phyloP scores from a whole-genome alignment of 2,888 invertebrate species.

The Maniola hyperantus region DNA sequence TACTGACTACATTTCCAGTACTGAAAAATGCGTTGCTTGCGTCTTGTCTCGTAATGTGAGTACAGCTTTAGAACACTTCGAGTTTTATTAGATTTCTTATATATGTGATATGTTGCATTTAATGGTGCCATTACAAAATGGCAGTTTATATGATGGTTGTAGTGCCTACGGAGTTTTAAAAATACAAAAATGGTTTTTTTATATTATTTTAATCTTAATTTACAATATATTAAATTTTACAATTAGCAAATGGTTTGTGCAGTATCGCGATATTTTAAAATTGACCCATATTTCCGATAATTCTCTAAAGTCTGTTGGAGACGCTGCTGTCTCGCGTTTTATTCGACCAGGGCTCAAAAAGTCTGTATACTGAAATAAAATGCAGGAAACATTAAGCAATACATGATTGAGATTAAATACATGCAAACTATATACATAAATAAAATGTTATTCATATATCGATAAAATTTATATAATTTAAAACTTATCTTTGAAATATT shows the following conservation, averaged over 20 bases:
- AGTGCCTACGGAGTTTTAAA: constrained; percentile 5
- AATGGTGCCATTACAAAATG: constrained; percentile 67
- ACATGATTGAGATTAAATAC: constrained; percentile 27
- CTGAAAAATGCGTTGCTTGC: background rate
- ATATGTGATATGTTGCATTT: constrained; percentile 76
- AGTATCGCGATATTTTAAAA: background rate
- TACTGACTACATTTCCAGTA: background rate
- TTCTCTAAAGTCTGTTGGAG: background rate
- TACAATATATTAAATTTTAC: background rate
- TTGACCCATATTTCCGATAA: constrained; percentile 15
- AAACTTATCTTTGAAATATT: constrained; percentile 17
- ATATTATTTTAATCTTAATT: constrained; percentile 1
- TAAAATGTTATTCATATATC: constrained; percentile 8
- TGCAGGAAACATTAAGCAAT: constrained; percentile 27
- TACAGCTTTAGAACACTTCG: constrained; percentile 4
- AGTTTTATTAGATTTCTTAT: constrained; percentile 42
- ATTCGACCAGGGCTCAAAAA: too few relatives aligned
- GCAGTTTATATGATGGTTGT: constrained; percentile 43
- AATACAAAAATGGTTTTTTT: background rate
- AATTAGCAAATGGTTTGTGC: background rate
- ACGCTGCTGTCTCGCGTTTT: too few relatives aligned
- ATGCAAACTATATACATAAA: constrained; percentile 15
- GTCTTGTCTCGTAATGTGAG: background rate
- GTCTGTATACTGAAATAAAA: constrained; percentile 40
- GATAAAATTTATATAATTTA: constrained; percentile 12